Percentiles rank a stretch among this genome's conserved stretches.
Evolutionary conservation across 2,113 vertebrate genomes (phyloP).

Genomic region (Mus musculus): DNA sequence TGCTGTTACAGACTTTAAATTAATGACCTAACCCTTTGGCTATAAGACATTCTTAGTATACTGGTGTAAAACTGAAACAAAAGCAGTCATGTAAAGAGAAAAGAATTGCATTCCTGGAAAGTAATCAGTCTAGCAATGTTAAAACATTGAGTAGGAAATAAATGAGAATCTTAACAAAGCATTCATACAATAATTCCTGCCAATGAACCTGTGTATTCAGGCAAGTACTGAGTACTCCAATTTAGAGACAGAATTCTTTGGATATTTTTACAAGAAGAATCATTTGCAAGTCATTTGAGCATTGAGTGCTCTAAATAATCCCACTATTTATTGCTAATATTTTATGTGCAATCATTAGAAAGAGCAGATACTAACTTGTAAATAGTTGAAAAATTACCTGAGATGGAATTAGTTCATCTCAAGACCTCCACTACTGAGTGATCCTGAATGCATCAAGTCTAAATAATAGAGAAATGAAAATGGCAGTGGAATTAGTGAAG

Average conservation of each 20-base stretch:
- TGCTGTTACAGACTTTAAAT: slow-evolving; percentile 64
- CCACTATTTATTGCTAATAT: background rate
- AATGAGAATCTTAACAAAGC: slow-evolving; percentile 59
- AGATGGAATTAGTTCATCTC: background rate
- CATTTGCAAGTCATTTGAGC: background rate
- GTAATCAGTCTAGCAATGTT: slow-evolving; percentile 46
- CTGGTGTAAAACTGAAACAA: slow-evolving; percentile 64
- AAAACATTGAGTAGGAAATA: slow-evolving; percentile 36
- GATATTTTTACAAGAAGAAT: background rate
- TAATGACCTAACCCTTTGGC: slow-evolving; percentile 46
- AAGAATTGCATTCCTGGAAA: slow-evolving; percentile 41
- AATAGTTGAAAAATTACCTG: background rate
- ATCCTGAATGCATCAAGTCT: background rate
- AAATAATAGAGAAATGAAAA: background rate
- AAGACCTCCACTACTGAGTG: background rate
- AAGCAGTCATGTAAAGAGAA: slow-evolving; percentile 16
- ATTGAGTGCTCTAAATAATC: background rate
- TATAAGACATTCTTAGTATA: slow-evolving; percentile 52
- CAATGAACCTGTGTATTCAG: background rate
- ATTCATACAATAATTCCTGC: slow-evolving; percentile 1
- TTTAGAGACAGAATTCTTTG: background rate
- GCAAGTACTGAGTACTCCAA: background rate
- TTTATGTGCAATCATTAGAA: background rate
- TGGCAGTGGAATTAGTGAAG: background rate
- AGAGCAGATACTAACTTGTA: background rate